Base-by-base conservation (phyloP, 2,888 invertebrate genomes). In the Stenichneumon culpator region DNA sequence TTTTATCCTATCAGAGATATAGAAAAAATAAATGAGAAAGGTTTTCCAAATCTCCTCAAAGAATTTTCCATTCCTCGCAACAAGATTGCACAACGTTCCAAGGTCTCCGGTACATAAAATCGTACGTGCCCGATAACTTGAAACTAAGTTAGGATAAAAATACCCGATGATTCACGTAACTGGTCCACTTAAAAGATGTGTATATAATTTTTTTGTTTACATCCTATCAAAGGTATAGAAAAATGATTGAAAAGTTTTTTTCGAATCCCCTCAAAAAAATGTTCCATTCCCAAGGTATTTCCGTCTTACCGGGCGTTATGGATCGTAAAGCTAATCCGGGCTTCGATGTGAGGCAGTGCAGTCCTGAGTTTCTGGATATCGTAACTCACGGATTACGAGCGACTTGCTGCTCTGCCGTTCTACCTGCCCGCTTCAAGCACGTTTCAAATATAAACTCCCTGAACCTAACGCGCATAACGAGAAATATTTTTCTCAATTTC, bases 351-450 rank as follows among this genome's bases (percentile, higher is more conserved):
- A 74, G 47, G 28, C n/a, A 5, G 28, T 32, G 75, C 36, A 44
- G 36, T 52, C 65, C 14, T 22, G 68, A 50, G 69, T 81, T 81
- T 81, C 77, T 81, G 78, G 72, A 72, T 81, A 81, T 81, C 81
- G 81, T 84, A 84, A 84, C 78, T 84, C 81, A 84, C 63, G 44
- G 81, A 81, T 84, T 84, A 81, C 78, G 84, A 73, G 52, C 68
- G 67, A 25, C 73, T 73, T 54, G 39, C 7, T 67, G 63, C 60
- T 32, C 16, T 11, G 36, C n/a, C 67, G 60, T 19, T 32, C 28
- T n/a, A 28, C 28, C 44, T 44, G 32, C 16, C 14, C 14, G 14
- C 63, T 60, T 52, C 68, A 22, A 54, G 22, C 72, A 78, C 77
- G 73, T 67, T 77, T 22, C 60, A 25, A n/a, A 65, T 57, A 65